Evolutionary conservation across 2,888 invertebrate species (phyloP), one percentile per base, ranked within the genome.

Genomic region (Drosophila acutilabella): DNA sequence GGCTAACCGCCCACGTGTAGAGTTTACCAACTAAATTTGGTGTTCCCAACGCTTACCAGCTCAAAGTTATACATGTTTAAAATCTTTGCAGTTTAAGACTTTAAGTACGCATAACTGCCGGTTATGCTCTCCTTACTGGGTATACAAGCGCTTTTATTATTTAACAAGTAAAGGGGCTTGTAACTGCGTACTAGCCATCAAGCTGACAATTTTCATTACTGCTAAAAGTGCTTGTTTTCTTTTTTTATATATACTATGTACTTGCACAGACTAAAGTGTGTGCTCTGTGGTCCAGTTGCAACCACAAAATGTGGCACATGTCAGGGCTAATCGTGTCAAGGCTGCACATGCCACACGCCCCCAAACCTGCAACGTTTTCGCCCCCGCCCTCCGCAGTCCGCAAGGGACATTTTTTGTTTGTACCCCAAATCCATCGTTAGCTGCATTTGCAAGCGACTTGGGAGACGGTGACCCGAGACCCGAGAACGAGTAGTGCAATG

Each of bases 261-360:
- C 51, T 23, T 23, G 50, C 72, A 64, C 73, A 68, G 73, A 74
- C 64, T 45, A 56, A 44, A 42, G 30, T 47, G 38, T 56, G 40
- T 56, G 14, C 41, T 16, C 33, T 54, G 54, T 62, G 62, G 74
- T 60, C 47, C 61, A 62, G 50, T 57, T 18, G 5, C 61, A 56
- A 2, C 64, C 62, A 53, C 64, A 47, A 23, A 62, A 38, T 58
- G 60, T 59, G 64, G 36, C 64, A 62, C 61, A 64, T 74, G 71
- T 73, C 81, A 56, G 18, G 66, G 68, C 74, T 69, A 82, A 85
- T 85, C 72, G 81, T 82, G 81, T 85, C 81, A 82, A 85, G 81
- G 81, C 80, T 85, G 54, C 62, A 48, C 14, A 40, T 16, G 6
- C 8, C 10, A 13, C 30, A 30, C 7, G 8, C 30, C 30, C 30